Conservation (phyloP, 1,140 invertebrate genomes). For the Brachionus rotundiformis region DNA sequence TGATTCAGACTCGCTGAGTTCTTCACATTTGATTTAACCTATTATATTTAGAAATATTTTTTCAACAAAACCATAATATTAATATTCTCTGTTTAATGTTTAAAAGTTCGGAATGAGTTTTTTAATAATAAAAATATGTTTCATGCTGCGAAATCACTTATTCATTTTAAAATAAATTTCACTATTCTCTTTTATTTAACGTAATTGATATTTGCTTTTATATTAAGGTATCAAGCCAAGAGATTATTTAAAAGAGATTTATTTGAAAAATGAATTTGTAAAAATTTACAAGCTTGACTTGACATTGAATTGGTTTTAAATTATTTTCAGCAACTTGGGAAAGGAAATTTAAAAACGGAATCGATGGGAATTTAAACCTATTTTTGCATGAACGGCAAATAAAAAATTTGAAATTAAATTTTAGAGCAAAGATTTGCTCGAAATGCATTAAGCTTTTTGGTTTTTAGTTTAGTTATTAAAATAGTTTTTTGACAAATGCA, state of each 20-base stretch:
- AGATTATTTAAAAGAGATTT: slow-evolving; percentile 8
- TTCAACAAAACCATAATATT: not conserved
- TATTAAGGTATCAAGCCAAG: slow-evolving; percentile 24
- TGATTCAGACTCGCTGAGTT: slow-evolving; percentile 15
- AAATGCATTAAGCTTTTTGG: not conserved
- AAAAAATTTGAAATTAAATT: not conserved
- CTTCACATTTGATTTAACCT: slow-evolving; percentile 42
- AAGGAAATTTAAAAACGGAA: not conserved
- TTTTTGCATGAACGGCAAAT: not conserved
- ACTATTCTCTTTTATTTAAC: slow-evolving; percentile 17
- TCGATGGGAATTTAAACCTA: not conserved
- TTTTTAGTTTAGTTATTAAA: not conserved
- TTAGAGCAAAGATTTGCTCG: not conserved
- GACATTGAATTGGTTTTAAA: not conserved
- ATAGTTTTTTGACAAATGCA: not conserved
- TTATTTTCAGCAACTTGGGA: not conserved
- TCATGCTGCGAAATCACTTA: slow-evolving; percentile 36
- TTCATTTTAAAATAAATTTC: not conserved
- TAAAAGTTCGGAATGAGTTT: slow-evolving; percentile 47
- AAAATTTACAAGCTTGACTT: slow-evolving; percentile 24
- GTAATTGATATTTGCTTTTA: slow-evolving; percentile 45
- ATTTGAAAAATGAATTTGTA: not conserved
- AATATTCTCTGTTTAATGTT: slow-evolving; percentile 10
- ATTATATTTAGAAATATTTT: slow-evolving; percentile 18
- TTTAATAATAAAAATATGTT: not conserved